Evolutionary conservation across 2,888 invertebrate genomes (phyloP).

Genomic region (Melieria omissa): DNA sequence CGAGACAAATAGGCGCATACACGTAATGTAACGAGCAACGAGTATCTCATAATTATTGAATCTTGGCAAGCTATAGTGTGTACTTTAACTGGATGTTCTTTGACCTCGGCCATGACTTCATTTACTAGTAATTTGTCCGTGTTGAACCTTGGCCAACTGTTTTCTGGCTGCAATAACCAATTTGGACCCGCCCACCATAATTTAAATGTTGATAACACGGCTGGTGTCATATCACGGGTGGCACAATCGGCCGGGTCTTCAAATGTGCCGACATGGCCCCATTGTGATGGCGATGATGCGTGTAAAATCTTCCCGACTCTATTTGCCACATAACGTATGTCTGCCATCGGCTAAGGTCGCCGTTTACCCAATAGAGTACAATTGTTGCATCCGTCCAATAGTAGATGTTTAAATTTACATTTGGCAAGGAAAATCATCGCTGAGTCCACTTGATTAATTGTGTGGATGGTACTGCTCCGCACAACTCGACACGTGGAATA

Average conservation of each 20-base stretch:
- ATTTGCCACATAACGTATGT: slow-evolving; percentile 2
- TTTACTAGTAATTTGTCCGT: not conserved
- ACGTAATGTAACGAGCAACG: not conserved
- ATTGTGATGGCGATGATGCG: not conserved
- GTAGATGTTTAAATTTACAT: not conserved
- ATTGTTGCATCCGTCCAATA: not conserved
- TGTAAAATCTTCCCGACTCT: slow-evolving; percentile 10
- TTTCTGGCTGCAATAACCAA: not conserved
- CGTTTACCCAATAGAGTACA: slow-evolving; percentile 6
- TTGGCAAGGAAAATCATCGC: not conserved
- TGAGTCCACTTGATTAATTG: slow-evolving; percentile 6
- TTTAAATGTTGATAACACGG: not conserved
- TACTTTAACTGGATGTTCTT: not conserved
- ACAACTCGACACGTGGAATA: no score
- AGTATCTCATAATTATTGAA: not conserved
- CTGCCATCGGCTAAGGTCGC: slow-evolving; percentile 2
- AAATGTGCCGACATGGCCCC: not conserved
- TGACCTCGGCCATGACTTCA: not conserved
- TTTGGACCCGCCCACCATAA: slow-evolving; percentile 15
- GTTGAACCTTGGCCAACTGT: not conserved
- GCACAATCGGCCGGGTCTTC: slow-evolving; percentile 13
- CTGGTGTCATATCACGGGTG: slow-evolving; percentile 4
- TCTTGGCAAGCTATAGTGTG: no score
- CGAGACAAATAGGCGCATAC: slow-evolving; percentile 3
- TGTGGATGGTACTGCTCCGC: not conserved